These are phyloP conservation scores for Falco rusticolus DNA, from an alignment of 2,797 vertebrate genomes.

Conservation along the genomic window DNA sequence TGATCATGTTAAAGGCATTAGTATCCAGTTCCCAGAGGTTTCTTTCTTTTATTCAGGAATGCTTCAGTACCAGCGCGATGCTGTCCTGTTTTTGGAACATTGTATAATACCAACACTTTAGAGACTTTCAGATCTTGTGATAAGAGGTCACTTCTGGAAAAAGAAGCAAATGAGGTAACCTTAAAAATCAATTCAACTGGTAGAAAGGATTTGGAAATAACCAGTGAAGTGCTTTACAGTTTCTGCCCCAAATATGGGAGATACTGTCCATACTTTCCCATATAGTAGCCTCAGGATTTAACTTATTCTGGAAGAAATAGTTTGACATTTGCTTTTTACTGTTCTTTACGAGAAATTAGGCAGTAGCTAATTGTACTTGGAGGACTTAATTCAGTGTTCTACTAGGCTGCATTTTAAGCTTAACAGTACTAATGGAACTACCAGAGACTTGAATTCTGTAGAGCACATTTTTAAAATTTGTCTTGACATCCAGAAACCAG, in stretches of 20 bases:
- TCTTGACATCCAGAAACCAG: neutral
- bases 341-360: neutral
- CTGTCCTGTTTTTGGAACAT: constrained; percentile 84
- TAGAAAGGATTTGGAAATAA: neutral
- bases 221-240: neutral
- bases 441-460: neutral
- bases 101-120: constrained; percentile 94
- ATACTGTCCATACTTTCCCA: neutral
- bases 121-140: constrained; percentile 92
- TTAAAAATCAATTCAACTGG: neutral
- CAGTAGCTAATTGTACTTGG: neutral
- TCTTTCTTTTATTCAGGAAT: constrained; percentile 4
- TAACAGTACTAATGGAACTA: neutral
- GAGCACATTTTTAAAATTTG: neutral
- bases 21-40: neutral
- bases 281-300: neutral
- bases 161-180: constrained; percentile 87
- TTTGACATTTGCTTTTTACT: neutral
- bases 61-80: constrained; percentile 80
- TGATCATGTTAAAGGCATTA: neutral
- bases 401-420: neutral
- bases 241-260: neutral
- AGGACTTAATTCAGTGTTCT: neutral
- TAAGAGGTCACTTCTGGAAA: constrained; percentile 91
- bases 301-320: neutral